Percentiles rank a stretch among this genome's conserved stretches.
Conservation (phyloP, 2,113 vertebrate genomes). For the Megaceryle torquata region DNA sequence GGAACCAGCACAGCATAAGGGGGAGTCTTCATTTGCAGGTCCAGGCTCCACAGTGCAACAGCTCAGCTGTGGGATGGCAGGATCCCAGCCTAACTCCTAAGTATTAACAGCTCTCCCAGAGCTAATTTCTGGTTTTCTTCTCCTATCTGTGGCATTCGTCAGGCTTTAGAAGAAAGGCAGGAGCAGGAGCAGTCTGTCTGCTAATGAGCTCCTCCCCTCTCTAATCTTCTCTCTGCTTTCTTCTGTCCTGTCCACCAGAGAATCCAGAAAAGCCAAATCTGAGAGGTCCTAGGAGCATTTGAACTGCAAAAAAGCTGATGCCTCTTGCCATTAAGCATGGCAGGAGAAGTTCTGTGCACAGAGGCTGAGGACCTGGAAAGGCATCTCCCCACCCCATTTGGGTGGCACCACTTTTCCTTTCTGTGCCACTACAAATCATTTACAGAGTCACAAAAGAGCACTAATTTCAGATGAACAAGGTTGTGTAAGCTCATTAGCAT, state of each 20-base stretch:
- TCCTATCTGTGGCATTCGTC: background rate
- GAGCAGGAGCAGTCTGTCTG: background rate
- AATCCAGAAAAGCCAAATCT: background rate
- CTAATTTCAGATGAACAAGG: background rate
- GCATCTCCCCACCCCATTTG: background rate
- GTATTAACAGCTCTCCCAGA: background rate
- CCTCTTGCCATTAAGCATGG: background rate
- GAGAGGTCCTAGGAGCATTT: background rate
- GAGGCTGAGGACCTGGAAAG: background rate
- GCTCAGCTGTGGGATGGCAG: background rate
- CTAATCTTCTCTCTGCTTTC: background rate
- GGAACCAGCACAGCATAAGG: background rate
- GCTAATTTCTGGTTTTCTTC: background rate
- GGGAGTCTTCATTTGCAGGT: background rate
- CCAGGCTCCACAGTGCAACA: background rate
- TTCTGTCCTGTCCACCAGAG: background rate
- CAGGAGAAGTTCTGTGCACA: background rate
- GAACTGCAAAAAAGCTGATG: background rate
- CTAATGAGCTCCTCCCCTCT: slow-evolving; percentile 12
- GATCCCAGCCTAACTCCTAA: background rate
- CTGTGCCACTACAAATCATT: background rate
- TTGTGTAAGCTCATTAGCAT: background rate
- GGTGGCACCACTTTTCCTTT: background rate
- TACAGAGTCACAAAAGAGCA: background rate
- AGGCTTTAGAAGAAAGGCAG: background rate